phyloP scores from a whole-genome alignment of 2,113 vertebrate species.

The Vireo altiloquus region DNA sequence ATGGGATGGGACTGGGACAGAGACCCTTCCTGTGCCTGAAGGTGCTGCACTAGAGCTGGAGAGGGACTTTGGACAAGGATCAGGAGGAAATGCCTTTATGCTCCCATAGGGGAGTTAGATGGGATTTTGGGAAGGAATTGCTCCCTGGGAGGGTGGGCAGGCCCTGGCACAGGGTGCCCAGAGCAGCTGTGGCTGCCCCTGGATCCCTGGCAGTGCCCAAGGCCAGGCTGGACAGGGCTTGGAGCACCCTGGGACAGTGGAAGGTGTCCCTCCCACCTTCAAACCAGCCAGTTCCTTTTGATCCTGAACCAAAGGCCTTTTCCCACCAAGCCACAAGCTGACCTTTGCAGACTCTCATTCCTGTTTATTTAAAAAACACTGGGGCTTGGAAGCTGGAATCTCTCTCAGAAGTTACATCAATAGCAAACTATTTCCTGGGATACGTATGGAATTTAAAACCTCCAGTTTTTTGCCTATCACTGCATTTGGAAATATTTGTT shows the following conservation, averaged over 20 bases:
- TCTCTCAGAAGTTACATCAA: conserved; percentile 43
- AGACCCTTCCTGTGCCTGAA: background rate
- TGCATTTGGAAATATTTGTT: background rate
- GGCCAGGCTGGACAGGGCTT: fast-evolving
- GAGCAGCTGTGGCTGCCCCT: background rate
- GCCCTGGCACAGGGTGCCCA: background rate
- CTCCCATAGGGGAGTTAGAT: background rate
- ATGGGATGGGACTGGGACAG: background rate
- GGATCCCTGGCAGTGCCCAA: background rate
- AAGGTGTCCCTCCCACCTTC: background rate
- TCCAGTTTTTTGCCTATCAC: background rate
- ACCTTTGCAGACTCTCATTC: background rate
- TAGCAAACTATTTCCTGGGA: conserved; percentile 51
- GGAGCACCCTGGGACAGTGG: fast-evolving
- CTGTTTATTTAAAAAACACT: conserved; percentile 55
- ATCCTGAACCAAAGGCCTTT: background rate
- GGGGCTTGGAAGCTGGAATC: background rate
- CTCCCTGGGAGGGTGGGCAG: fast-evolving
- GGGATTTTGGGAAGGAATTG: background rate
- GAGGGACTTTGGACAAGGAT: background rate
- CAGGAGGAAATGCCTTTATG: background rate
- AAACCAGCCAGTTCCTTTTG: background rate
- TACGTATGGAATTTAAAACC: conserved; percentile 32
- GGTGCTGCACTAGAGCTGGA: background rate
- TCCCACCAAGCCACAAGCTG: conserved; percentile 34